phyloP scores from a whole-genome alignment of 2,113 vertebrate genomes.

The Lamprologus tigripictilis region DNA sequence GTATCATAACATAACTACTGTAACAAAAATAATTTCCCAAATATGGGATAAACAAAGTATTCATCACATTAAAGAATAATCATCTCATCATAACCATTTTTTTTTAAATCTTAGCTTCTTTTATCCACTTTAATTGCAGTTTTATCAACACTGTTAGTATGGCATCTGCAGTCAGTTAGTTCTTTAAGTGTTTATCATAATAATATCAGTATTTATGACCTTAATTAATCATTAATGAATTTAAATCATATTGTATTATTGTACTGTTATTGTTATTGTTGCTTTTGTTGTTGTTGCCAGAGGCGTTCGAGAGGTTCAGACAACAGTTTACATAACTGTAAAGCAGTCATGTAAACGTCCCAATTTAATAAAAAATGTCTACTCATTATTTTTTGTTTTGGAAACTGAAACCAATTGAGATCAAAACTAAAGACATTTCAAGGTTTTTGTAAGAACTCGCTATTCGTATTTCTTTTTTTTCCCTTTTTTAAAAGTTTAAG shows the following conservation, averaged over 20 bases:
- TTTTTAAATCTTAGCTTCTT: neutral
- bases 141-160: neutral
- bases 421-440: neutral
- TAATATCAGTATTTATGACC: neutral
- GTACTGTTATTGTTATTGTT: neutral
- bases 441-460: neutral
- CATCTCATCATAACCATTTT: neutral
- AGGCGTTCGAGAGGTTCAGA: neutral
- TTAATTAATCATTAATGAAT: neutral
- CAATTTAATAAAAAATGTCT: neutral
- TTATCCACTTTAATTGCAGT: neutral
- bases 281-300: neutral
- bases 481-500: neutral
- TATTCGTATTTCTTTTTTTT: neutral
- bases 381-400: neutral
- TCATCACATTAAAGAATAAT: neutral
- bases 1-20: neutral
- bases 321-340: neutral
- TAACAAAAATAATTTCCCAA: neutral
- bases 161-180: neutral
- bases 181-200: neutral
- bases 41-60: neutral
- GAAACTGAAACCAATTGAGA: neutral
- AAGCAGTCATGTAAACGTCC: neutral
- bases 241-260: neutral